phyloP scores from a whole-genome alignment of 2,888 invertebrate genomes.

The Nymphalis c-album region DNA sequence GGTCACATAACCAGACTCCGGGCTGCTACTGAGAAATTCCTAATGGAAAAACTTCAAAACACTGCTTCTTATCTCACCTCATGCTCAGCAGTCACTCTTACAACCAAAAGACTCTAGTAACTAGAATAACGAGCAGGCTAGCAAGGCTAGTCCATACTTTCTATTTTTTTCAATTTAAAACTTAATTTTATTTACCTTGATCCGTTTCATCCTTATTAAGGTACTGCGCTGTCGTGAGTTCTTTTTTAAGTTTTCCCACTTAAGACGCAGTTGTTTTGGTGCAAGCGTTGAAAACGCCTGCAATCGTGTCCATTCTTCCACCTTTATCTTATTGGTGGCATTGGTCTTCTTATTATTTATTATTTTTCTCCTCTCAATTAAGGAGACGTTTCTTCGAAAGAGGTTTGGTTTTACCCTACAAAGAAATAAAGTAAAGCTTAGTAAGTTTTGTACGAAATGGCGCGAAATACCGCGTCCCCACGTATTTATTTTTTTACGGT shows the following conservation, averaged over 20 bases:
- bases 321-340: neutral
- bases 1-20: too few species aligned
- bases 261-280: constrained; percentile 22
- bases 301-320: constrained; percentile 8
- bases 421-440: neutral
- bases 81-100: too few species aligned
- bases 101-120: too few species aligned
- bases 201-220: neutral
- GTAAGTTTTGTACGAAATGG: neutral
- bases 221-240: neutral
- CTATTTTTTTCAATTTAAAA: too few species aligned
- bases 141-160: too few species aligned
- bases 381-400: neutral
- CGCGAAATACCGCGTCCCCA: neutral
- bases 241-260: constrained; percentile 26
- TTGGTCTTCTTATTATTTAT: neutral
- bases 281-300: constrained; percentile 15
- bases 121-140: too few species aligned
- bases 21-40: too few species aligned
- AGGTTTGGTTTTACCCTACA: neutral
- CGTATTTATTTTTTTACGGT: neutral
- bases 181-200: too few species aligned
- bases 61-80: too few species aligned
- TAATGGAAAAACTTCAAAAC: too few species aligned
- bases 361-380: neutral